A percentile compares a stretch with the other conserved stretches of the same genome.
These are phyloP conservation scores for Xenops minutus DNA, from an alignment of 2,797 vertebrate species.

Conservation along the genomic window DNA sequence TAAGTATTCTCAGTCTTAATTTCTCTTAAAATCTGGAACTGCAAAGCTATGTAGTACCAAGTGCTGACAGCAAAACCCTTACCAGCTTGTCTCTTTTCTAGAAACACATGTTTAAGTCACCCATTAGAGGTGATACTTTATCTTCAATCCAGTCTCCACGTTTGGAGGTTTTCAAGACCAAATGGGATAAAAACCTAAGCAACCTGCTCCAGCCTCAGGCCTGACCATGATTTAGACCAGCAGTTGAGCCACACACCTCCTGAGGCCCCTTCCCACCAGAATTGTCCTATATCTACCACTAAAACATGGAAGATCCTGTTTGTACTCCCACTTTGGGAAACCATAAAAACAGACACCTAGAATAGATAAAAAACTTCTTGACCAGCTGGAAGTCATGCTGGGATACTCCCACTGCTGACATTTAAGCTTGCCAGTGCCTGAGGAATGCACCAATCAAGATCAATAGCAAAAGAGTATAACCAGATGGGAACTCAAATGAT, in stretches of 20 bases:
- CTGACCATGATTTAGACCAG: background rate
- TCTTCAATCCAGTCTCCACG: background rate
- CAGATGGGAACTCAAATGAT: constrained; percentile 38
- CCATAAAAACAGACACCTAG: background rate
- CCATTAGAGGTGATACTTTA: background rate
- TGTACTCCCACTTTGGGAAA: background rate
- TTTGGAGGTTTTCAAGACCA: background rate
- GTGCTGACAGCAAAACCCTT: background rate
- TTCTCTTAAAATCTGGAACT: background rate
- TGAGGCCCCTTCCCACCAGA: background rate
- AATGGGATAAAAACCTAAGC: background rate
- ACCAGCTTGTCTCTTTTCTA: background rate
- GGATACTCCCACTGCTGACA: constrained; percentile 59
- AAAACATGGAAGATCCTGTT: background rate
- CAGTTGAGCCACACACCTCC: background rate
- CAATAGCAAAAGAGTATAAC: background rate
- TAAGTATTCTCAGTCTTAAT: background rate
- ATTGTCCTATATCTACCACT: background rate
- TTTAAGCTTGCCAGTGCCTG: constrained; percentile 56
- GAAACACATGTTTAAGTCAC: background rate
- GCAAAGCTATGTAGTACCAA: background rate
- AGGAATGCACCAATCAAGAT: constrained; percentile 1
- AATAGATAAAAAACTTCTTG: background rate
- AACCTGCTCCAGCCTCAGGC: background rate
- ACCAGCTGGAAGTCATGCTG: background rate